Percentiles rank a stretch among this genome's conserved stretches.
Conservation (phyloP, 2,113 vertebrate species). For the Dermatemys mawii region DNA sequence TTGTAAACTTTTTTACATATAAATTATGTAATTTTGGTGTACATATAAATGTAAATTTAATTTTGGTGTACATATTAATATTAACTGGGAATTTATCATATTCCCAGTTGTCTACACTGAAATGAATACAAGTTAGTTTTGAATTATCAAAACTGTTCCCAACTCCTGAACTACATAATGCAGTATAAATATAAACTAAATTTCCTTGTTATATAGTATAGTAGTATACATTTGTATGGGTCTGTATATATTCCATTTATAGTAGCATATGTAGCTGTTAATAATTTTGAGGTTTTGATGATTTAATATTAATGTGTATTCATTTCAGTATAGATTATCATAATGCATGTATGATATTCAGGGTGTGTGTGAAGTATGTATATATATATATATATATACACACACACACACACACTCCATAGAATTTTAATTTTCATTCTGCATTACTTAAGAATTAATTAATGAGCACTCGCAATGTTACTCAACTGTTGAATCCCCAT, state of each 20-base stretch:
- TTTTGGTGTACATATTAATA: background rate
- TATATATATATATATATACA: slow-evolving; percentile 48
- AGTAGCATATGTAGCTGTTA: background rate
- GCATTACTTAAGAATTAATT: slow-evolving; percentile 78
- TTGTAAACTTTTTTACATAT: too few species aligned
- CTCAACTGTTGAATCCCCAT: slow-evolving; percentile 69
- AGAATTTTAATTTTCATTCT: slow-evolving; percentile 74
- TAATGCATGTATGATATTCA: slow-evolving; percentile 44
- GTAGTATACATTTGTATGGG: background rate
- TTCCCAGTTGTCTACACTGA: background rate
- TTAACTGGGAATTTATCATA: background rate
- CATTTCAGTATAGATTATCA: slow-evolving; percentile 31
- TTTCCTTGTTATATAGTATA: background rate
- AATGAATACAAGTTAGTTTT: background rate
- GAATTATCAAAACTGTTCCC: background rate
- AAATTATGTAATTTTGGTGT: too few species aligned
- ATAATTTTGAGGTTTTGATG: slow-evolving; percentile 26
- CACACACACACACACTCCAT: too few species aligned
- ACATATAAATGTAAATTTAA: too few species aligned
- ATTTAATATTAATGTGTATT: slow-evolving; percentile 43
- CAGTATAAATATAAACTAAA: background rate
- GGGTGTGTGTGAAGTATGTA: too few species aligned
- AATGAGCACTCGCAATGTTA: slow-evolving; percentile 76
- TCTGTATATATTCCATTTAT: background rate
- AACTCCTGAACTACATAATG: background rate